phyloP scores from a whole-genome alignment of 2,888 invertebrate species.

The Mylabris sibirica region DNA sequence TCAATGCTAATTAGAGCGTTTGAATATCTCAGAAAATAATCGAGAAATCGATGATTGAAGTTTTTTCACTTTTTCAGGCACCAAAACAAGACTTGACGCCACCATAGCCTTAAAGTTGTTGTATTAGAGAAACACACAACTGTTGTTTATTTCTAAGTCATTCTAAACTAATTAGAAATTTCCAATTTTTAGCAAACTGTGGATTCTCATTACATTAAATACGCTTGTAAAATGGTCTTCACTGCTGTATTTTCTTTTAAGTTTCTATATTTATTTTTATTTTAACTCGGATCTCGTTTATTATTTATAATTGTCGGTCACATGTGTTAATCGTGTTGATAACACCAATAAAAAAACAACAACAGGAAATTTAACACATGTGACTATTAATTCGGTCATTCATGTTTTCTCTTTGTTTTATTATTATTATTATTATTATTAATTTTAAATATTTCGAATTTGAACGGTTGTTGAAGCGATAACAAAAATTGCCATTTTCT shows the following conservation, averaged over 20 bases:
- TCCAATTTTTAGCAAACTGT: too few relatives aligned
- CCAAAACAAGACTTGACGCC: too few relatives aligned
- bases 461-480: slow-evolving; percentile 16
- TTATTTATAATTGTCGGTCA: not conserved
- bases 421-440: slow-evolving; percentile 1
- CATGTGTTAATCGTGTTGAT: slow-evolving; percentile 11
- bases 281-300: not conserved
- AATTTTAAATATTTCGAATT: not conserved
- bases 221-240: not conserved
- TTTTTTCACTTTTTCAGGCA: too few relatives aligned
- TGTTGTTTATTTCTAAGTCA: too few relatives aligned
- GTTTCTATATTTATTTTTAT: not conserved
- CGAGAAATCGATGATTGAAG: too few relatives aligned
- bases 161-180: too few relatives aligned
- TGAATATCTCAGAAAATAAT: too few relatives aligned
- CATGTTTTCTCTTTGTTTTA: not conserved
- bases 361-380: slow-evolving; percentile 11
- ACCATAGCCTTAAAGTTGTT: too few relatives aligned
- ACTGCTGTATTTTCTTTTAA: not conserved
- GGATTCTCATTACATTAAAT: not conserved
- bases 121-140: not conserved
- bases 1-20: too few relatives aligned
- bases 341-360: not conserved
- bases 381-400: not conserved
- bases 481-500: slow-evolving; percentile 29